Base-by-base conservation (phyloP, 2,888 invertebrate genomes). In the Drosophila falleni region DNA sequence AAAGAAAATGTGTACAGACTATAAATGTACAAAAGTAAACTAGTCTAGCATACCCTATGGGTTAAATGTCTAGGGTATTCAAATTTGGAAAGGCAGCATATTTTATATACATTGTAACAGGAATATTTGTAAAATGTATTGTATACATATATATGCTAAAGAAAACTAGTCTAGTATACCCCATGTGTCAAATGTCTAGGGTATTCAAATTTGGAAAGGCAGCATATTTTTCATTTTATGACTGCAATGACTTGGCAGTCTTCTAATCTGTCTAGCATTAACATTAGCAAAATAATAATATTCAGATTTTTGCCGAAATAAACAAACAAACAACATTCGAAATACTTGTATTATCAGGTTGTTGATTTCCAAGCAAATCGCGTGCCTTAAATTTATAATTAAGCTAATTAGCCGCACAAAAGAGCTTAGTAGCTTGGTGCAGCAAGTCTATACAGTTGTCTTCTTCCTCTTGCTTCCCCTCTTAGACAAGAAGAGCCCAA, bases 351-450 rank as follows among this genome's bases (percentile, higher is more conserved):
- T 88, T 80, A 88, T 86, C 87, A 87, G 74, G 56, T 69, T 77
- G 82, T 72, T 83, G 80, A 47, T 74, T 60, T 26, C 66, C 78
- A 69, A 65, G 67, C 68, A 74, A 83, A 83, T 84, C 84, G 87
- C 84, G 83, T 84, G 89, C 87, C 80, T 86, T 62, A 55, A 78
- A 78, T 72, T 83, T 74, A 74, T 74, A 84, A 88, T 86, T 80
- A 82, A 72, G 72, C 88, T 84, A 83, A 86, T 84, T 86, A 82
- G 84, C 70, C 56, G 59, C 82, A 73, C 69, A 64, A 71, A 74
- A 71, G 65, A 60, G 71, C 76, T 63, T 50, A 23, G 23, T 23
- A 66, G 75, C 50, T 74, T 16, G 31, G 19, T 54, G 59, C 62
- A 23, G 31, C 61, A 35, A 51, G n/a, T 13, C 33, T 50, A 37